phyloP scores from a whole-genome alignment of 2,888 invertebrate genomes.

The Agonum fuliginosum region DNA sequence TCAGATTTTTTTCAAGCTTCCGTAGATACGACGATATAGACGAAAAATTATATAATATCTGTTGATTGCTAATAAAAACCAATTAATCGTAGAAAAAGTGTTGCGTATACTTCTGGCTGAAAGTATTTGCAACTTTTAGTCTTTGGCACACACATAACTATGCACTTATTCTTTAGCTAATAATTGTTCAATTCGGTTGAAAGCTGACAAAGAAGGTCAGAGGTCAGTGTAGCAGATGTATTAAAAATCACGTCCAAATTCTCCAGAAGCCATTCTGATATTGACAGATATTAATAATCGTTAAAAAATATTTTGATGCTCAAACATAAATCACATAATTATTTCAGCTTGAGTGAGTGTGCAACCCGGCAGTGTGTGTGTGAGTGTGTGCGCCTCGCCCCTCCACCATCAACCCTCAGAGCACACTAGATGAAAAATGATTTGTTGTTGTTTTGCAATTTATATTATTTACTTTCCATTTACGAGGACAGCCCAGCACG shows the following conservation, averaged over 20 bases:
- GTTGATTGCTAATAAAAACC: too few relatives aligned
- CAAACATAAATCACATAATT: constrained; percentile 54
- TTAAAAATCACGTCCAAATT: neutral
- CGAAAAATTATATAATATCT: too few relatives aligned
- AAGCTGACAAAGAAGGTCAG: too few relatives aligned
- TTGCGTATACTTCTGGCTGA: too few relatives aligned
- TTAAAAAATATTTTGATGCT: constrained; percentile 45
- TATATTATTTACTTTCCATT: constrained; percentile 57
- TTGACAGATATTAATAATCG: constrained; percentile 54
- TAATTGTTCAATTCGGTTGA: too few relatives aligned
- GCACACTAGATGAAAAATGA: constrained; percentile 50
- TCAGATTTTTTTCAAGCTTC: too few relatives aligned
- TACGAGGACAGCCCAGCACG: constrained; percentile 12
- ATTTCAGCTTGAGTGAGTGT: constrained; percentile 38
- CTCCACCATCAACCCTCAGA: neutral
- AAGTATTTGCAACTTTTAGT: too few relatives aligned
- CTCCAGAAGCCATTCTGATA: constrained; percentile 17
- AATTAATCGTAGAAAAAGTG: too few relatives aligned
- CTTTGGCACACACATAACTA: too few relatives aligned
- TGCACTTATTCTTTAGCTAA: too few relatives aligned
- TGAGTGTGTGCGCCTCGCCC: neutral
- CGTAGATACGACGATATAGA: too few relatives aligned
- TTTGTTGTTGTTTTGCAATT: constrained; percentile 56
- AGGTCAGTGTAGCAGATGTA: too few relatives aligned
- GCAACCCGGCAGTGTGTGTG: neutral